Percentiles rank a stretch among this genome's conserved stretches.
Conservation (phyloP, 2,888 invertebrate genomes). For the Drosophila testacea region DNA sequence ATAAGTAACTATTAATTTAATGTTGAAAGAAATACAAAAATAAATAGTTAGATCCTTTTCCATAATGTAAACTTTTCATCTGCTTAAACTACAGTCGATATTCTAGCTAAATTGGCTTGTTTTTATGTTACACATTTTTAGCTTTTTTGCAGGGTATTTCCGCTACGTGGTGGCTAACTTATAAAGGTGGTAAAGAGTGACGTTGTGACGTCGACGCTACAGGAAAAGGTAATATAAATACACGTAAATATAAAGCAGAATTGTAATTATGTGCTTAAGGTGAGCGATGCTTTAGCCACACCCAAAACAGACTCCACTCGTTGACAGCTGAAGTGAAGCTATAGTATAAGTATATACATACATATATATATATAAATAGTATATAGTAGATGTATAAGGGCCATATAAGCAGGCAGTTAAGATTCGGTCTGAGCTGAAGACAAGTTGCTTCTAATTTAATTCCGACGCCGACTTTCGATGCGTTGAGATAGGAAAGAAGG, state of each 20-base stretch:
- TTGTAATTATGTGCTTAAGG: constrained; percentile 80
- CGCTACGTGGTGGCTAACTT: constrained; percentile 10
- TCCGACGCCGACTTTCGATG: constrained; percentile 46
- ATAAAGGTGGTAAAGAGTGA: constrained; percentile 8
- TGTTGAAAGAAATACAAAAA: too few species aligned
- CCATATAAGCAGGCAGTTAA: constrained; percentile 20
- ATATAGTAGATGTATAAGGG: constrained; percentile 14
- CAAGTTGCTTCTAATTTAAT: constrained; percentile 73
- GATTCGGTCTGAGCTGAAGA: constrained; percentile 44
- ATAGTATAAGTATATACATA: constrained; percentile 1
- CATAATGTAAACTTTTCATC: too few species aligned
- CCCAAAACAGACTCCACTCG: constrained; percentile 26
- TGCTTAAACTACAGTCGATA: too few species aligned
- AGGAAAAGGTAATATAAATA: constrained; percentile 76
- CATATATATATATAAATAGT: constrained; percentile 21
- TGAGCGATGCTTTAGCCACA: constrained; percentile 67
- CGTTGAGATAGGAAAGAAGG: not conserved
- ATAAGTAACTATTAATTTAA: too few species aligned
- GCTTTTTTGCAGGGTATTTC: constrained; percentile 7
- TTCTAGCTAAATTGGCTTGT: too few species aligned
- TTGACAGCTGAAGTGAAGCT: constrained; percentile 11
- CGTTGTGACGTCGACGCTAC: constrained; percentile 34
- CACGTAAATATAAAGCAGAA: constrained; percentile 79
- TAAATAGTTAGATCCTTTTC: too few species aligned
- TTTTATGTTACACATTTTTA: too few species aligned